Conservation (phyloP, 2,888 invertebrate genomes). For the Oasisia sp. region DNA sequence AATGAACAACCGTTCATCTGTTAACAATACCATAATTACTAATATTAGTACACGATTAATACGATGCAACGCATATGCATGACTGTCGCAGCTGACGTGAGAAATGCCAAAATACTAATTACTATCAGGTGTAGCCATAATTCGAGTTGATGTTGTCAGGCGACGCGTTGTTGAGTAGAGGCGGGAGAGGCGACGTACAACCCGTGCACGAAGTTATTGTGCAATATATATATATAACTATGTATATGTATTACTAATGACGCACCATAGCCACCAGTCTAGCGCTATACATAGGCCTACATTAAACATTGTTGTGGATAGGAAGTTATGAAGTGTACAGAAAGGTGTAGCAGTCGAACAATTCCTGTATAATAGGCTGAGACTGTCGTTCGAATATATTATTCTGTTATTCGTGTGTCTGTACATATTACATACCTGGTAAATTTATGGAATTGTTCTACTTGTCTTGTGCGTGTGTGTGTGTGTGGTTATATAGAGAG, state of each 20-base stretch:
- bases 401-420: slow-evolving; percentile 8
- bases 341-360: not conserved
- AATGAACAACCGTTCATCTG: not conserved
- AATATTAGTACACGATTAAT: not conserved
- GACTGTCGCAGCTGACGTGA: not conserved
- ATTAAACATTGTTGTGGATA: not conserved
- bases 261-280: not conserved
- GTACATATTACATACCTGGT: not conserved
- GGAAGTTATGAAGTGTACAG: not conserved
- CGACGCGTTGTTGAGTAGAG: not conserved
- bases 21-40: not conserved
- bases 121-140: not conserved
- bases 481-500: not conserved
- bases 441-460: not conserved
- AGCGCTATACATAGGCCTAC: not conserved
- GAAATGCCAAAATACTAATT: not conserved
- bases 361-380: not conserved
- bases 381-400: not conserved
- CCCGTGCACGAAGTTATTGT: slow-evolving; percentile 1
- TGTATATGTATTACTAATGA: not conserved
- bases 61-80: not conserved
- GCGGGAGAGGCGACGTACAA: not conserved
- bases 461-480: not conserved
- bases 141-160: not conserved
- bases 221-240: not conserved